Evolutionary conservation across 2,797 vertebrate genomes (phyloP), one percentile per base, ranked within the genome.

Genomic region (Chaetophractus vellerosus): DNA sequence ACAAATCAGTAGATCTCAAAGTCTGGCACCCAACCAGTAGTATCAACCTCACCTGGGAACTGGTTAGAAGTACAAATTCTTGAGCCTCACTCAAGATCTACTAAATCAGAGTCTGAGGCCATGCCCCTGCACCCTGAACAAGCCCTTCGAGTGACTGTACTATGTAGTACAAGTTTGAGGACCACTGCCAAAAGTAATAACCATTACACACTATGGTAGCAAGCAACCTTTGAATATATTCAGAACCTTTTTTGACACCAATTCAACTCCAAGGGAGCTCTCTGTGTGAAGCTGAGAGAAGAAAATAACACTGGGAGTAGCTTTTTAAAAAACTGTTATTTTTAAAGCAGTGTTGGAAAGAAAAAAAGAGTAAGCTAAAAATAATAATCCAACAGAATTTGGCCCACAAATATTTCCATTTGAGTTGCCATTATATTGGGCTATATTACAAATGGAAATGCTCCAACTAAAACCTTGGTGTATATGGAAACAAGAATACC

Each of bases 301-400:
- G 74, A 90, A 96, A 96, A 95, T 66, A 64, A 57, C 41, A 68
- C 31, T 92, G 33, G 28, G 21, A 28, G 83, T 80, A 94, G 63
- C 2, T 52, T 64, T 82, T 9, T n/a, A 63, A 9, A 57, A 78
- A 7, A 55, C 23, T 66, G 90, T 81, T 90, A 93, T 95, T 97
- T 97, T 96, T 85, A 93, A 96, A 95, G 92, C 81, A 93, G 33
- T 52, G 26, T 87, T 96, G 94, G 55, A 92, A 95, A 90, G 84
- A 94, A 94, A 95, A 93, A 95, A 93, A 94, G 94, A 96, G 80
- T 74, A 90, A 92, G 93, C 95, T 97, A 96, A 97, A 93, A 96
- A 96, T 95, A 97, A 92, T 78, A 88, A 96, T 83, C 79, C 90
- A 93, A 87, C 75, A 81, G 81, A 91, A 91, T 96, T 87, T 94